Evolutionary conservation across 2,888 invertebrate species (phyloP).

Genomic region (Patella ulyssiponensis): DNA sequence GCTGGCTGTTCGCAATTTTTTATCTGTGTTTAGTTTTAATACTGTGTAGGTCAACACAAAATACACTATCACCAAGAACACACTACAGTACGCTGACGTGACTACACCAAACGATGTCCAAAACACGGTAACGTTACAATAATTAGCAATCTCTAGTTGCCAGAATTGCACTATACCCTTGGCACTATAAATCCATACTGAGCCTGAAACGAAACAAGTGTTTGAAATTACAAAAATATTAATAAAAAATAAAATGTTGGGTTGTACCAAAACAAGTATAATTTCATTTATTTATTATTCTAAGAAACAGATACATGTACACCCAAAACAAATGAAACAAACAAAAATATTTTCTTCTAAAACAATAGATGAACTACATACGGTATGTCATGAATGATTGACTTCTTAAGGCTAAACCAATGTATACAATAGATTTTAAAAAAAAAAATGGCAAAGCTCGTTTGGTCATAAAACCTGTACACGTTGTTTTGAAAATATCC

Average conservation of each 20-base stretch:
- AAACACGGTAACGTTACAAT: constrained; percentile 18
- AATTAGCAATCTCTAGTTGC: constrained; percentile 7
- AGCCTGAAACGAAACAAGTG: constrained; percentile 14
- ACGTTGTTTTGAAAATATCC: too few species aligned
- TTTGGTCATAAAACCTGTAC: too few species aligned
- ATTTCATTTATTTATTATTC: too few species aligned
- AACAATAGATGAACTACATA: too few species aligned
- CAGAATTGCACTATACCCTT: constrained; percentile 19
- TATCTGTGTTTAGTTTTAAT: not conserved
- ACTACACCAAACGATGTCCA: constrained; percentile 24
- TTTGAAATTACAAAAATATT: not conserved
- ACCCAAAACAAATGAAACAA: too few species aligned
- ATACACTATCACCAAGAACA: not conserved
- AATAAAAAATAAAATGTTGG: not conserved
- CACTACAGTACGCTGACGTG: constrained; percentile 13
- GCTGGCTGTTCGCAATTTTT: not conserved
- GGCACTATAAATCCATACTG: constrained; percentile 26
- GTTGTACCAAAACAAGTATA: not conserved
- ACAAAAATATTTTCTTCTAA: too few species aligned
- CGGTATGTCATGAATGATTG: too few species aligned
- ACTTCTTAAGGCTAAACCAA: too few species aligned
- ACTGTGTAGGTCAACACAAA: constrained; percentile 8
- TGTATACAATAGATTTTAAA: too few species aligned
- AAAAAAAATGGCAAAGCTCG: too few species aligned
- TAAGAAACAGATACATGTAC: too few species aligned